Conservation (phyloP, 37 sponge, comb jelly and placozoan species). For the Amphimedon queenslandica region DNA sequence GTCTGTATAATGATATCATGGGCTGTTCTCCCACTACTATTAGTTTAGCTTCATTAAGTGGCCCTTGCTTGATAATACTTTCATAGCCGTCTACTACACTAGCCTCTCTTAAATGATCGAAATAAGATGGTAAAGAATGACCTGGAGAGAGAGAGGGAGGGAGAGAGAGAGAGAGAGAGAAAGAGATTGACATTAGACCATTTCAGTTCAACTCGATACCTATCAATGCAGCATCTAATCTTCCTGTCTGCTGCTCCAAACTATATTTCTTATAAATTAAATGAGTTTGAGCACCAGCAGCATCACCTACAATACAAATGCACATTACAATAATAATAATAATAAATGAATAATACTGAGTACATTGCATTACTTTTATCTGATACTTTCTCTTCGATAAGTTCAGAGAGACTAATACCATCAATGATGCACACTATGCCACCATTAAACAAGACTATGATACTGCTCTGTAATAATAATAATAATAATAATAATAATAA, state of each 20-base stretch:
- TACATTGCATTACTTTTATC: constrained; percentile 4
- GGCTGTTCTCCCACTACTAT: constrained; percentile 70
- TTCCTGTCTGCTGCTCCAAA: constrained; percentile 39
- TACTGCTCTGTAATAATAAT: constrained; percentile 14
- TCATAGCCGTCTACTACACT: constrained; percentile 68
- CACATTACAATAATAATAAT: background rate
- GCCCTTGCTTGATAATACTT: constrained; percentile 21
- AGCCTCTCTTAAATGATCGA: constrained; percentile 74
- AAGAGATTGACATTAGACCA: too few relatives aligned
- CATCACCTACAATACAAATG: background rate
- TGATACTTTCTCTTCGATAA: constrained; percentile 31
- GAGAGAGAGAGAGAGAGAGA: background rate
- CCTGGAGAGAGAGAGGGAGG: constrained; percentile 9
- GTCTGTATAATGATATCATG: constrained; percentile 66
- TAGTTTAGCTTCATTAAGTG: constrained; percentile 50
- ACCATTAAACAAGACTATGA: constrained; percentile 42
- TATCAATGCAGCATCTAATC: constrained; percentile 39
- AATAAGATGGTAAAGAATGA: constrained; percentile 40
- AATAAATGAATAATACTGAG: background rate
- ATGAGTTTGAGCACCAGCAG: background rate
- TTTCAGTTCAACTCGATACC: too few relatives aligned
- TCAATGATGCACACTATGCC: constrained; percentile 52
- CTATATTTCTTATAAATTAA: constrained; percentile 52
- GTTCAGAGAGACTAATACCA: constrained; percentile 45
- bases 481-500: background rate